These are phyloP conservation scores for Pygoscelis antarcticus DNA, from an alignment of 2,113 vertebrate species.

Conservation along the genomic window DNA sequence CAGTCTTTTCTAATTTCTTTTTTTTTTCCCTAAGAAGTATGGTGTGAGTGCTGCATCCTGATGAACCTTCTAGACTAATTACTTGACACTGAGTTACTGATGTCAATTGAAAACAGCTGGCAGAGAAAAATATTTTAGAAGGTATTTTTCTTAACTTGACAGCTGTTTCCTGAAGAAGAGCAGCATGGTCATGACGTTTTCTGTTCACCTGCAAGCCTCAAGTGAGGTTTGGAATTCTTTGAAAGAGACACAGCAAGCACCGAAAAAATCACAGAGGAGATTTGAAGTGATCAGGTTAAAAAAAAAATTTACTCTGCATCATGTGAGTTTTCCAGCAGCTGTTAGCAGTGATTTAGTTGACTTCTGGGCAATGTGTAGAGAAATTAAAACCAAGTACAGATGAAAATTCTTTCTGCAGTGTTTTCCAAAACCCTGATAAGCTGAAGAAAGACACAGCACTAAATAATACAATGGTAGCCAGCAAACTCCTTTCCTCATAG, in stretches of 20 bases:
- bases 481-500: neutral
- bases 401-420: neutral
- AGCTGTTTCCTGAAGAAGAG: neutral
- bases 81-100: neutral
- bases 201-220: neutral
- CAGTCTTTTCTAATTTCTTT: neutral
- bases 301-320: neutral
- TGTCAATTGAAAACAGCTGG: neutral
- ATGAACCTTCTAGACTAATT: neutral
- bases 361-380: neutral
- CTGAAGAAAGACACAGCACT: neutral
- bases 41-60: neutral
- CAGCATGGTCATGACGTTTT: neutral
- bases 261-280: neutral
- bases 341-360: neutral
- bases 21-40: neutral
- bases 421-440: neutral
- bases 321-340: neutral
- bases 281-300: neutral
- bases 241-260: neutral
- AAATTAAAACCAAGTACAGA: neutral
- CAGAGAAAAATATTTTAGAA: neutral
- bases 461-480: neutral
- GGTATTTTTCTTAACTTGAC: neutral
- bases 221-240: neutral